Conservation (phyloP, 1,140 invertebrate species). For the Drepana arcuata region DNA sequence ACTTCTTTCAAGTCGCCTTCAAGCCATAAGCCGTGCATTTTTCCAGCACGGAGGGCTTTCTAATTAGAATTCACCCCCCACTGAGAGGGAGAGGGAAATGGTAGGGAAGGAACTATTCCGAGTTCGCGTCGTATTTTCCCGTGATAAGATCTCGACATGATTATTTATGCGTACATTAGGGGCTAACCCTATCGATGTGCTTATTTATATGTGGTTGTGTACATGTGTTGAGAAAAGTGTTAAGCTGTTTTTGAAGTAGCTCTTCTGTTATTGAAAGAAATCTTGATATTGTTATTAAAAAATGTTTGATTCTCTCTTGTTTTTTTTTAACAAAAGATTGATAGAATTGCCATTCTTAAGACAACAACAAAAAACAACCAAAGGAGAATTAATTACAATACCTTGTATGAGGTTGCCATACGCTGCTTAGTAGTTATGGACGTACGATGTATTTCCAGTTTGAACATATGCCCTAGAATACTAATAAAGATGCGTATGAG, state of each 20-base stretch:
- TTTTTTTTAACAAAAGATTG: not conserved
- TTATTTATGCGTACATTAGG: constrained; percentile 60
- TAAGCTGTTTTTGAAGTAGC: too few species aligned
- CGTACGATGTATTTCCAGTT: too few species aligned
- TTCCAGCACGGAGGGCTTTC: constrained; percentile 24
- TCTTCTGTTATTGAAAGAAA: too few species aligned
- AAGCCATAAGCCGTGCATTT: constrained; percentile 30
- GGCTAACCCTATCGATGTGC: constrained; percentile 54
- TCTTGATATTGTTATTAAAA: too few species aligned
- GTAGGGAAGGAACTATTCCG: constrained; percentile 42
- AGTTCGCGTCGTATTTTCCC: constrained; percentile 52
- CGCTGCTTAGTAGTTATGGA: too few species aligned
- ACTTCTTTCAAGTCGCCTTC: too few species aligned
- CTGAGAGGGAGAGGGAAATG: constrained; percentile 6
- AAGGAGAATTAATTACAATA: too few species aligned
- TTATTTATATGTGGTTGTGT: constrained; percentile 43
- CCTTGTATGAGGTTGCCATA: too few species aligned
- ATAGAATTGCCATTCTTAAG: too few species aligned
- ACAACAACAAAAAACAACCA: too few species aligned
- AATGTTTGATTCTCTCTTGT: not conserved
- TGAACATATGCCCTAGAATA: too few species aligned
- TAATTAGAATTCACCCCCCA: constrained; percentile 54
- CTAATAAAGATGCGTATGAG: too few species aligned
- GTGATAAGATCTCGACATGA: constrained; percentile 63
- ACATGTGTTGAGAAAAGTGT: constrained; percentile 16